A percentile compares a stretch with the other conserved stretches of the same genome.
Conservation (phyloP, 2,113 vertebrate genomes). For the Dendropsophus ebraccatus region DNA sequence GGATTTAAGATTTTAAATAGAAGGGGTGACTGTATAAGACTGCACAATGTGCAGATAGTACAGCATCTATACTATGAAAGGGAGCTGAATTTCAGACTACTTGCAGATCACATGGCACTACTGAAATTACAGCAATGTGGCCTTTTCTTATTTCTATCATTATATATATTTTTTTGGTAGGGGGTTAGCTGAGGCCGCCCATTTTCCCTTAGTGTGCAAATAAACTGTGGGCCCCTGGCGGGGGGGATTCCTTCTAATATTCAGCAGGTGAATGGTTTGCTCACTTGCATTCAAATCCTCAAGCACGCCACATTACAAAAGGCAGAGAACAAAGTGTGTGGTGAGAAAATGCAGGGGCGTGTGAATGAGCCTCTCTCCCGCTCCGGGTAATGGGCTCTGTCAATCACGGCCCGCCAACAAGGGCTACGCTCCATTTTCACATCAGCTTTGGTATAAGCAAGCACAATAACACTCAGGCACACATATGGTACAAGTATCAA, state of each 20-base stretch:
- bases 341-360: conserved; percentile 31
- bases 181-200: background rate
- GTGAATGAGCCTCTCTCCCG: conserved; percentile 31
- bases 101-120: no score
- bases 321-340: conserved; percentile 48
- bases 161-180: no score
- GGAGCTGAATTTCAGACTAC: no score
- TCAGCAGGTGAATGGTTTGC: conserved; percentile 29
- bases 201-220: conserved; percentile 22
- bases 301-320: conserved; percentile 18
- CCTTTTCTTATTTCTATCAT: no score
- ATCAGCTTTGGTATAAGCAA: background rate
- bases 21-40: no score
- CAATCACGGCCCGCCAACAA: conserved; percentile 42
- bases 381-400: conserved; percentile 29
- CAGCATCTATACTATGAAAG: no score
- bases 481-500: background rate
- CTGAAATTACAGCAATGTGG: no score
- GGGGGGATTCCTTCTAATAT: conserved; percentile 8
- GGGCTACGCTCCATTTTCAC: background rate
- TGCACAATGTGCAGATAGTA: no score
- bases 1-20: no score
- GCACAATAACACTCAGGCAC: background rate
- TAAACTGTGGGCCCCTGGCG: conserved; percentile 5
- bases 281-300: conserved; percentile 49